phyloP scores from a whole-genome alignment of 2,113 vertebrate genomes.

The Anser cygnoides region DNA sequence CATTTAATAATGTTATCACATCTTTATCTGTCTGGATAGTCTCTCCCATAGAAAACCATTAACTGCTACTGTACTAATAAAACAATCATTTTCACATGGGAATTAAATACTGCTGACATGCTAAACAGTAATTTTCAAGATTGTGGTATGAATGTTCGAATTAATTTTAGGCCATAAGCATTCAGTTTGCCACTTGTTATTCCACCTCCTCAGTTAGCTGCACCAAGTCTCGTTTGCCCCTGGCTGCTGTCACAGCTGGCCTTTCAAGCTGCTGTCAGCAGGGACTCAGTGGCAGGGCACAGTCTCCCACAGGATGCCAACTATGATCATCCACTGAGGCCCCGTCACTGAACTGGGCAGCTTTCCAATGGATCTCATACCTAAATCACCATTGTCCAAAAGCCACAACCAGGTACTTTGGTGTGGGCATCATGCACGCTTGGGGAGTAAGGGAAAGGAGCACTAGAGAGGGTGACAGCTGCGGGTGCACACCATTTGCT shows the following conservation, averaged over 20 bases:
- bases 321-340: not conserved
- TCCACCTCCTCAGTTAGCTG: not conserved
- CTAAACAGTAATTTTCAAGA: not conserved
- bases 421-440: not conserved
- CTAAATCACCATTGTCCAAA: not conserved
- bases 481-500: too few species aligned
- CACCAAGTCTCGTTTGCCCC: not conserved
- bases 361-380: fast-evolving
- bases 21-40: not conserved
- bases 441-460: not conserved
- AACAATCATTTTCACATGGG: not conserved
- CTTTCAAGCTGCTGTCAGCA: not conserved
- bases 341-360: not conserved
- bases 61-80: not conserved
- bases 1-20: not conserved
- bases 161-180: not conserved
- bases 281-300: not conserved
- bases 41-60: not conserved
- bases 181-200: not conserved
- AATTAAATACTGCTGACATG: not conserved
- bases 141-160: not conserved
- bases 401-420: too few species aligned
- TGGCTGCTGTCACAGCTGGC: not conserved
- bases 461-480: not conserved
- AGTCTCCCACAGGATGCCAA: fast-evolving